A percentile compares a stretch with the other conserved stretches of the same genome.
phyloP scores from a whole-genome alignment of 23 tunicate species.

The Halocynthia roretzi region DNA sequence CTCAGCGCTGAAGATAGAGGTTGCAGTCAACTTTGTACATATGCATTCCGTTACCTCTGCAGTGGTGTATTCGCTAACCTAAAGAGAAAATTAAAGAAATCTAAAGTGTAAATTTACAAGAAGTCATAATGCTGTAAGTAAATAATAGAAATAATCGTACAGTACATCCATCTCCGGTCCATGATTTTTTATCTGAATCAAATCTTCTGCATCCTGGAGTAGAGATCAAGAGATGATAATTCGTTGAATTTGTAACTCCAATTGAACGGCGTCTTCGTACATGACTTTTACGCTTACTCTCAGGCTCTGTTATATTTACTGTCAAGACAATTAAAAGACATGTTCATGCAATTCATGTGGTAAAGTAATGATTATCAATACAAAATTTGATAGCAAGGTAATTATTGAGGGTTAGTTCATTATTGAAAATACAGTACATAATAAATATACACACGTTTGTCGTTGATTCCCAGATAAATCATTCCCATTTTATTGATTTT shows the following conservation, averaged over 20 bases:
- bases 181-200: slow-evolving; percentile 55
- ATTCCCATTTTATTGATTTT: slow-evolving; percentile 49
- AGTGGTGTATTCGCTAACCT: slow-evolving; percentile 80
- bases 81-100: not conserved
- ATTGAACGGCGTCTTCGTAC: slow-evolving; percentile 72
- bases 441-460: slow-evolving; percentile 42
- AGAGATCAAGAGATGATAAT: slow-evolving; percentile 80
- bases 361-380: too few species aligned
- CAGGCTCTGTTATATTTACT: slow-evolving; percentile 5
- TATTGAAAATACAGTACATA: too few species aligned
- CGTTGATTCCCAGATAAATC: slow-evolving; percentile 72
- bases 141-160: slow-evolving; percentile 20
- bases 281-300: slow-evolving; percentile 17
- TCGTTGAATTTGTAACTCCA: slow-evolving; percentile 53
- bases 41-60: slow-evolving; percentile 94
- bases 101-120: not conserved
- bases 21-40: slow-evolving; percentile 65
- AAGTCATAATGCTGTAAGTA: not conserved
- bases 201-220: slow-evolving; percentile 96
- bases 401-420: not conserved
- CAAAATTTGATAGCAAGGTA: too few species aligned
- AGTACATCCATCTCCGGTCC: slow-evolving; percentile 86
- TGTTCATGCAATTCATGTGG: too few species aligned
- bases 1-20: slow-evolving; percentile 93
- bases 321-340: too few species aligned